Evolutionary conservation across 2,113 vertebrate genomes (phyloP).

Genomic region (Bothrops jararaca): DNA sequence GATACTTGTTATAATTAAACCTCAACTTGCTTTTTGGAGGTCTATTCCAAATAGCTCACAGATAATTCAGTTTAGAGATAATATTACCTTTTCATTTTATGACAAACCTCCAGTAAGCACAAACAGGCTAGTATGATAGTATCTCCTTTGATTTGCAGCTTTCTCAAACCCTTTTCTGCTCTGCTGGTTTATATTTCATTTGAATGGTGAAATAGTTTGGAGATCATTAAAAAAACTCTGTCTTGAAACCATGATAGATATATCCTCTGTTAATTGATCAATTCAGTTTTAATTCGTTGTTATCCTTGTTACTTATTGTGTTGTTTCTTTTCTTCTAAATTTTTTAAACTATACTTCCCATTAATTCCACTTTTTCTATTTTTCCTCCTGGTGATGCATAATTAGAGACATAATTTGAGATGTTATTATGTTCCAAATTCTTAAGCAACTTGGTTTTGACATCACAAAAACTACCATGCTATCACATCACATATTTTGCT

Average conservation of each 20-base stretch:
- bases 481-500: background rate
- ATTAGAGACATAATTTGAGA: background rate
- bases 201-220: constrained; percentile 68
- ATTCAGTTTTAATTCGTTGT: constrained; percentile 55
- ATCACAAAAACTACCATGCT: background rate
- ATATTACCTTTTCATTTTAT: constrained; percentile 54
- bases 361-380: background rate
- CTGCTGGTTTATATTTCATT: constrained; percentile 63
- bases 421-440: background rate
- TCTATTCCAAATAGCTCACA: constrained; percentile 39
- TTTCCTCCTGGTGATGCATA: background rate
- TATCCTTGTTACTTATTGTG: constrained; percentile 63
- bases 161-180: constrained; percentile 60
- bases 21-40: constrained; percentile 47
- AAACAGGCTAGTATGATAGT: constrained; percentile 56
- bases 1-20: constrained; percentile 26
- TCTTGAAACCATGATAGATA: constrained; percentile 59
- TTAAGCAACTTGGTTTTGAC: background rate
- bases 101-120: constrained; percentile 54
- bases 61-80: constrained; percentile 46
- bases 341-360: constrained; percentile 42
- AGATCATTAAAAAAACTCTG: constrained; percentile 68
- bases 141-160: constrained; percentile 61
- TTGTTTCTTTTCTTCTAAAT: constrained; percentile 52
- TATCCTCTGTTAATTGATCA: constrained; percentile 58